Evolutionary conservation across 2,797 vertebrate species (phyloP), one percentile per base, ranked within the genome.

Genomic region (Cheirogaleus major): DNA sequence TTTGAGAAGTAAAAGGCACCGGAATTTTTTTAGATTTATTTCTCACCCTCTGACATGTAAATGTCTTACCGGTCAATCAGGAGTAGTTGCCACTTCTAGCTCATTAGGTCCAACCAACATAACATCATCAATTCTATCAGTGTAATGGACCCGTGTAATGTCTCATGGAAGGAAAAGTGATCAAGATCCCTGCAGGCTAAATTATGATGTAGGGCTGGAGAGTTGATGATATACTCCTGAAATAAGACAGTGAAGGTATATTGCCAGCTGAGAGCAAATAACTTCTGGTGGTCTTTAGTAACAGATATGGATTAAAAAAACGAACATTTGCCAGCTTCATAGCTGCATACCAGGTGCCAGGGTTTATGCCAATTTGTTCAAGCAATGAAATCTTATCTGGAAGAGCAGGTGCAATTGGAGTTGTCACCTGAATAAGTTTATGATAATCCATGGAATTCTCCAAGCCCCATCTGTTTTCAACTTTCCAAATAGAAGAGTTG

Each of bases 321-420:
- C 8, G 7, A 57, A 57, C 55, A 73, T 89, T 86, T 95, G 80
- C 63, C 32, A 89, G 52, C 72, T 92, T 81, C 89, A 48, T 61
- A 94, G 81, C 43, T 73, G 14, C 63, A 55, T 90, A 18, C 41
- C 78, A 86, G 55, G 75, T 86, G 52, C 65, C 38, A 94, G 63
- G 27, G 32, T 57, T 67, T 59, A 76, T 61, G 80, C 61, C 45
- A 82, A 4, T 94, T 94, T 92, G 55, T 85, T 92, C 76, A 89
- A 92, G 63, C 80, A 90, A 55, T 55, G 81, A 92, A 90, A 87
- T 92, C 75, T 92, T 69, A 94, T 90, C 94, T 96, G 94, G 85
- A 92, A 55, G 18, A 79, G 92, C 84, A 92, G 89, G 85, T 95
- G 89, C 25, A 48, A 67, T 78, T 93, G 61, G 85, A 92, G 48